These are phyloP conservation scores for Sparus aurata DNA, from an alignment of 2,797 vertebrate genomes.

Conservation along the genomic window DNA sequence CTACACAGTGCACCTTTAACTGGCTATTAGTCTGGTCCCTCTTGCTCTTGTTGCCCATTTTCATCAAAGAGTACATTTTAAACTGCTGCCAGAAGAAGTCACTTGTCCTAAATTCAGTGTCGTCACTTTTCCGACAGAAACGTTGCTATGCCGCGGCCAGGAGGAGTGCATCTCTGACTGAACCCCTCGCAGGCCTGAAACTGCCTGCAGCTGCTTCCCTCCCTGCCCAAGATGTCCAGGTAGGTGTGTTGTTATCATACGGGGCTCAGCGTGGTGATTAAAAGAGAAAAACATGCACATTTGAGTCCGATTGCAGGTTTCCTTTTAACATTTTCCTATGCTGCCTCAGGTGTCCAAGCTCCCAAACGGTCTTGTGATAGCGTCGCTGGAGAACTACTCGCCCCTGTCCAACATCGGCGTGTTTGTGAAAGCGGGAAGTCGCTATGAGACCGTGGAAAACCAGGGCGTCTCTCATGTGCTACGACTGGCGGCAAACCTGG, in stretches of 20 bases:
- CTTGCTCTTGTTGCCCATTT: background rate
- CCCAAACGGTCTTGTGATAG: constrained; percentile 92
- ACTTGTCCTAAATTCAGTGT: constrained; percentile 5
- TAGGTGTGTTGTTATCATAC: constrained; percentile 19
- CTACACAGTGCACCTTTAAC: background rate
- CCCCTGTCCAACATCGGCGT: constrained; percentile 91
- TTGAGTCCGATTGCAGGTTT: background rate
- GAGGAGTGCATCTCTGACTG: constrained; percentile 67
- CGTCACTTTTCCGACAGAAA: constrained; percentile 67
- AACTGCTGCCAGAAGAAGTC: background rate
- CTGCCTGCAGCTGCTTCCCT: constrained; percentile 32
- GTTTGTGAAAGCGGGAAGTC: constrained; percentile 94
- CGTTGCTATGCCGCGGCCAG: constrained; percentile 80
- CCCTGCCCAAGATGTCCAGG: constrained; percentile 79
- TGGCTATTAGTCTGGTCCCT: background rate
- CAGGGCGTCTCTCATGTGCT: constrained; percentile 92
- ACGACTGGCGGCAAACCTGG: constrained; percentile 91
- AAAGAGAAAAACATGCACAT: background rate
- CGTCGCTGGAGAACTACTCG: constrained; percentile 93
- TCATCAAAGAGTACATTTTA: background rate
- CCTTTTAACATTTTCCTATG: background rate
- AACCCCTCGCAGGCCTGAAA: constrained; percentile 59
- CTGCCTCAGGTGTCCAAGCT: constrained; percentile 87
- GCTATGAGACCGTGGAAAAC: constrained; percentile 88
- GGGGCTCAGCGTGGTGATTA: background rate